Base-by-base conservation (phyloP, 1,140 invertebrate genomes). In the Pollicipes pollicipes region DNA sequence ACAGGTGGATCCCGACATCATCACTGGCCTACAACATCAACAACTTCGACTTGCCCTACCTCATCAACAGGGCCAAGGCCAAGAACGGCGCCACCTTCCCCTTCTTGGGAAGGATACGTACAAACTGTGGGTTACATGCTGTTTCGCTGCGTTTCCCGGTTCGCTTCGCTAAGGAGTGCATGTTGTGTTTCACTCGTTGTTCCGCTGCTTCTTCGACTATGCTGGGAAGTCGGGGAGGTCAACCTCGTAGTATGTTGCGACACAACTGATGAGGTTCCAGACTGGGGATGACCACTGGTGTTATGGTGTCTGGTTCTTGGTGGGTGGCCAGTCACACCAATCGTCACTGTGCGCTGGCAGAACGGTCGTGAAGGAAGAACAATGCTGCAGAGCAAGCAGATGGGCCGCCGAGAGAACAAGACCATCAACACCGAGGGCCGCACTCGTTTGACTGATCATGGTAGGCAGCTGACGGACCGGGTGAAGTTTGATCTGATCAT, bases 1-100 rank as follows among this genome's bases (percentile, higher is more conserved):
- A 73, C 87, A 93, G 80, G 84, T 92, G 30, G 97, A 99, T 85
- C 95, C 97, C 1, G 97, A 99, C 78, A 90, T 99, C 71, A 87
- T 99, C 66, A 99, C 97, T 16, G 97, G 97, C n/a, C 2, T 99
- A 99, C 79, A 99, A 99, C 77, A 99, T 99, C 70, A 96, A 95
- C 78, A 99, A 99, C 81, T 99, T 99, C 83, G 97, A 99, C 82
- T 88, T 98, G 76, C 92, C 94, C 0, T 99, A 98, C 79, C 82
- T 99, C 0, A 83, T 99, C 24, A 93, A 98, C 79, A 83, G 97
- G 78, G 94, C 87, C 24, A 88, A 88, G 74, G n/a, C n/a, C 28
- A 81, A 94, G 21, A 88, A 89, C 74, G 86, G 88, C 0, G 82
- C 81, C 30, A 84, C 88, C 74, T 93, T 93, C 77, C 84, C 85